Evolutionary conservation across 1,140 invertebrate genomes (phyloP).

Genomic region (Tetramorium alpestre): DNA sequence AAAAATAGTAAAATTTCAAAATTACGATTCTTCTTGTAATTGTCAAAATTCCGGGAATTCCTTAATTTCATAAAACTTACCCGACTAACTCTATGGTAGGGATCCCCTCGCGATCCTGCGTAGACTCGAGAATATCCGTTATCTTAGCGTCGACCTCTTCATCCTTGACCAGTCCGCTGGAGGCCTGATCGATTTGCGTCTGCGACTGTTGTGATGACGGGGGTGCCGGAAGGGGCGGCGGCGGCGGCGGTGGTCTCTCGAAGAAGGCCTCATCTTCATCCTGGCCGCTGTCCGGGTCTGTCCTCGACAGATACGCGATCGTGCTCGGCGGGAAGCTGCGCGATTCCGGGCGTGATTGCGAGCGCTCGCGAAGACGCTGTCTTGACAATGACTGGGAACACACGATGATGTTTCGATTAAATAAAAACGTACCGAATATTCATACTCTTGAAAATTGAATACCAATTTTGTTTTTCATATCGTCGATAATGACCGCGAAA

Average conservation of each 20-base stretch:
- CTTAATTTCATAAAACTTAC: conserved; percentile 63
- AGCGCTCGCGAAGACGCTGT: conserved; percentile 79
- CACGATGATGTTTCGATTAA: neutral
- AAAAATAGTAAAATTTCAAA: neutral
- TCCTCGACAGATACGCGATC: conserved; percentile 64
- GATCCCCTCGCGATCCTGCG: conserved; percentile 64
- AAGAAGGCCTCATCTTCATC: conserved; percentile 83
- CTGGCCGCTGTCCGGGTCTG: conserved; percentile 64
- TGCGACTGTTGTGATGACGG: conserved; percentile 69
- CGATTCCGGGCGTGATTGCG: conserved; percentile 77
- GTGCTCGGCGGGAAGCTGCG: conserved; percentile 83
- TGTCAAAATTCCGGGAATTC: neutral
- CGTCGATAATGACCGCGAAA: neutral
- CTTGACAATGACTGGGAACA: conserved; percentile 77
- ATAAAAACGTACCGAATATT: neutral
- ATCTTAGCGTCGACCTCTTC: conserved; percentile 69
- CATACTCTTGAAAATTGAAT: neutral
- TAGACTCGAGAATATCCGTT: conserved; percentile 61
- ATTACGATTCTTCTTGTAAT: neutral
- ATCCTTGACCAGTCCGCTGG: conserved; percentile 61
- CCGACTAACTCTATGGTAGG: conserved; percentile 77
- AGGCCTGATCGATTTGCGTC: conserved; percentile 74
- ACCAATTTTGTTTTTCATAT: neutral
- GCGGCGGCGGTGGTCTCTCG: conserved; percentile 74
- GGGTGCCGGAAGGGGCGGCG: conserved; percentile 65